Base-by-base conservation (phyloP, 2,113 vertebrate species). In the Cavia aperea region DNA sequence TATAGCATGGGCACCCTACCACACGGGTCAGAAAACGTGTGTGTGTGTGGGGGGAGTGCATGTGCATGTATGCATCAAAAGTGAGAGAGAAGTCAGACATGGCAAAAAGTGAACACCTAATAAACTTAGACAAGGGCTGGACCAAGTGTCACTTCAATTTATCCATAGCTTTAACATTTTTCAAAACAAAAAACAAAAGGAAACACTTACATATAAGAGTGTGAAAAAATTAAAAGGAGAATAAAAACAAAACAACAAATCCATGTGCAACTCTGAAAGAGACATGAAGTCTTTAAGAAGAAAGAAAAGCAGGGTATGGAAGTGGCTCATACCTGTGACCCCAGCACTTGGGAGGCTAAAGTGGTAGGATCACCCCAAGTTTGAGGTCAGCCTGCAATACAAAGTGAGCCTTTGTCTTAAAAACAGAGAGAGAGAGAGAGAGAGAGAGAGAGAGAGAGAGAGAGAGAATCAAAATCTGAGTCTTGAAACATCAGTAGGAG, bases 201-300 rank as follows among this genome's bases (percentile, higher is more conserved):
- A 12, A 72, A 82, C 66, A 84, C 33, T 79, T 18, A 79, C 2
- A 86, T 46, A 21, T 31, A 82, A 87, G 43, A n/a, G 39, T 73
- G 62, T 16, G 12, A 73, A 85, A 83, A 75, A 91, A 66, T 21
- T 63, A 90, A 95, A 84, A 33, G 11, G 58, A 23, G 19, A 77
- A 85, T 66, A 70, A 75, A 94, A 84, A 83, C 18, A 81, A 94
- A 94, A 95, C 31, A 84, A 81, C 62, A 89, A 89, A 81, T 18
- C 46, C 36, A 43, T 65, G 43, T 23, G 13, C 36, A 70, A 70
- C 21, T 63, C 39, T 86, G 36, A 93, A 89, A 95, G 29, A 82
- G 54, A 51, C 24, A 49, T 29, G 12, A 78, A 82, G 43, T 1
- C 46, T 85, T 90, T 31, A 58, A 39, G 43, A 62, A 92, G 72